Evolutionary conservation across 2,797 vertebrate genomes (phyloP), one percentile per base, ranked within the genome.

Genomic region (Gallinago nigripennis): DNA sequence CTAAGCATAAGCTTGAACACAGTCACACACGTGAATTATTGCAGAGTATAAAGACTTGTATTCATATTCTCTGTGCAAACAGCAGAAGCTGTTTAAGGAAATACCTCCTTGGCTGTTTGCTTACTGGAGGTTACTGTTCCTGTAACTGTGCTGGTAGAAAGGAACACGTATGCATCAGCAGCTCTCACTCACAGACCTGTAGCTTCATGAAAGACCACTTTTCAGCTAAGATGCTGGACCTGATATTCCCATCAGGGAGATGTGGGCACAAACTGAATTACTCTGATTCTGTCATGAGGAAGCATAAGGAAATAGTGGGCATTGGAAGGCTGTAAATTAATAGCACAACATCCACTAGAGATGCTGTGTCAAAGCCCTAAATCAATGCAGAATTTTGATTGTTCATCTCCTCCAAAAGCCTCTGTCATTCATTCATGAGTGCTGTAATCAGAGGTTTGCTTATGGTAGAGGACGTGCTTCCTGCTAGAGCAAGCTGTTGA

Each of bases 31-130:
- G 6, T 70, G 81, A 89, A 33, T 93, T 80, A 80, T 25, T 31
- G 72, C 8, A 51, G 50, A 33, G 5, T n/a, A 35, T 4, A 51
- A 54, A 58, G 24, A 51, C 19, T 86, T 68, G 82, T 68, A 28
- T 86, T 88, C 69, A 37, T 56, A 48, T n/a, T 66, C 66, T 63
- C 56, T 68, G 39, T 60, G n/a, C 56, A 73, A 92, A 87, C 35
- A 91, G 51, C 75, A 92, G 84, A 92, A 89, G 56, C 45, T 87
- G 56, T 87, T 91, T 85, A 89, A 89, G 78, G 68, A 92, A 87
- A 91, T 41, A 80, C 48, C 35, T 94, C 92, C 83, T 92, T 43
- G 69, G 37, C 37, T 94, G 41, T 78, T 94, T 84, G 70, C 86
- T 86, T 87, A 50, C 71, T 82, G 79, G 28, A 87, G 23, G 23